Conservation (phyloP, 2,888 invertebrate genomes). For the Chirona hameri region DNA sequence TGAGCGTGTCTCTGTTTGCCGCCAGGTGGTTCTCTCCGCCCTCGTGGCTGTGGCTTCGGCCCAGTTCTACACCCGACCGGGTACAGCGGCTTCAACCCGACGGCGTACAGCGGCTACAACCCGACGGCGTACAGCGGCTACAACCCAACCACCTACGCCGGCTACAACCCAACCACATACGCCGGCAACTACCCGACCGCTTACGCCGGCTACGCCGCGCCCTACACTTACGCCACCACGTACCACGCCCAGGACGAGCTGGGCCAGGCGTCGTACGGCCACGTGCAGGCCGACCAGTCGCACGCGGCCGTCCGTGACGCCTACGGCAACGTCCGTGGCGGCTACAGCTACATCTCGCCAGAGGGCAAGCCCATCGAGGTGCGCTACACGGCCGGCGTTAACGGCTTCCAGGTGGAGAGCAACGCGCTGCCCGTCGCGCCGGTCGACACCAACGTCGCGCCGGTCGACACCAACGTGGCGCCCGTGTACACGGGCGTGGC, state of each 20-base stretch:
- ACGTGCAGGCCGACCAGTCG: conserved; percentile 40
- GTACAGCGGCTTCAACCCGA: background rate
- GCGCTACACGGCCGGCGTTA: conserved; percentile 50
- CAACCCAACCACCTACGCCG: background rate
- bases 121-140: background rate
- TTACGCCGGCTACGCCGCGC: conserved; percentile 36
- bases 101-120: background rate
- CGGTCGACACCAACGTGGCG: background rate
- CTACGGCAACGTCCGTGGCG: conserved; percentile 49
- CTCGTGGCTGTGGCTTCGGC: background rate
- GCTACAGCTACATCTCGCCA: conserved; percentile 51
- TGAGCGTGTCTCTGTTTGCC: background rate
- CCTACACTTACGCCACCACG: conserved; percentile 40
- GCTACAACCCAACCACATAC: background rate
- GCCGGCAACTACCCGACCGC: conserved; percentile 3
- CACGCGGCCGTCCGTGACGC: conserved; percentile 44
- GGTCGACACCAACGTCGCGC: background rate
- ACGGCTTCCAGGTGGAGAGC: conserved; percentile 49
- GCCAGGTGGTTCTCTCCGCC: conserved; percentile 1
- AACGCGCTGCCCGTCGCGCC: conserved; percentile 42
- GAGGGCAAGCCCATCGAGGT: conserved; percentile 48
- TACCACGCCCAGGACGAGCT: conserved; percentile 43
- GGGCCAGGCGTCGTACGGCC: conserved; percentile 35
- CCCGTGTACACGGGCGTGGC: too few relatives aligned
- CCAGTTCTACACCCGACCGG: too few relatives aligned